A percentile compares a stretch with the other conserved stretches of the same genome.
phyloP scores from a whole-genome alignment of 2,888 invertebrate species.

The Acanthoscelides obtectus region DNA sequence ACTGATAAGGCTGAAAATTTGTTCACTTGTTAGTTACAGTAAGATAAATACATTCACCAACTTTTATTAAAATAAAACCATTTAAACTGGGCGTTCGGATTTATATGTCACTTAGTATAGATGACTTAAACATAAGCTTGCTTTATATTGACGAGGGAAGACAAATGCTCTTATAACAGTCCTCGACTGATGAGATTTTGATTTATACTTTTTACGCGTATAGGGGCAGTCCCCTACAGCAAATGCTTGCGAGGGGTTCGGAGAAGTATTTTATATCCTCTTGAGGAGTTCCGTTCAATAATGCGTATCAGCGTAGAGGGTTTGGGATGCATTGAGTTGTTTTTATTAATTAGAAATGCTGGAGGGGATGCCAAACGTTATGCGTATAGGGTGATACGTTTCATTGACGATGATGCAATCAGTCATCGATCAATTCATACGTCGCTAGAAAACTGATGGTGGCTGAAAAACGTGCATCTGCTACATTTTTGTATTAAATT shows the following conservation, averaged over 20 bases:
- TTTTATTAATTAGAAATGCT: not conserved
- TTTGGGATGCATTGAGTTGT: not conserved
- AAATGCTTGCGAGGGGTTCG: not conserved
- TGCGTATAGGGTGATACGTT: not conserved
- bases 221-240: not conserved
- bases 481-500: too few species aligned
- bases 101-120: too few species aligned
- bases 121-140: too few species aligned
- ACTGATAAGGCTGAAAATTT: too few species aligned
- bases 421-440: too few species aligned
- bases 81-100: too few species aligned
- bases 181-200: not conserved
- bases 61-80: too few species aligned
- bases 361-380: not conserved
- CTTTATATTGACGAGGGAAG: not conserved
- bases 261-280: not conserved
- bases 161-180: not conserved
- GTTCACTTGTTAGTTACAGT: too few species aligned
- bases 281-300: not conserved
- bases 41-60: too few species aligned
- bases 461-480: too few species aligned
- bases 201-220: not conserved
- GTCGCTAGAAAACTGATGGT: too few species aligned
- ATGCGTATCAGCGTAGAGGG: not conserved
- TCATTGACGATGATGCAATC: not conserved